Evolutionary conservation across 2,888 invertebrate species (phyloP), one percentile per base, ranked within the genome.

Genomic region (Eupsilia transversa): DNA sequence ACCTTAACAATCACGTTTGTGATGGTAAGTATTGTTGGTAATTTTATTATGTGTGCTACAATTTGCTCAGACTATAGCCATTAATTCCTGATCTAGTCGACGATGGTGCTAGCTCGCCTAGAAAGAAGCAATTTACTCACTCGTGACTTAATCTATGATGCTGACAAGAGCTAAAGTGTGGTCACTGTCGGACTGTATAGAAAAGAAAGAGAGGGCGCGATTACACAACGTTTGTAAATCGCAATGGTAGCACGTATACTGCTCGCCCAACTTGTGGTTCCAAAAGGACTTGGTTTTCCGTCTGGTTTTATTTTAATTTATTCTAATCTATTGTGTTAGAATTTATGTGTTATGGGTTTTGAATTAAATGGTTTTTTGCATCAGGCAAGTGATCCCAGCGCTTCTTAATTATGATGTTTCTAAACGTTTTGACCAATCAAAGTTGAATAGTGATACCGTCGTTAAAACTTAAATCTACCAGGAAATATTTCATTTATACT

Each of bases 1-100:
- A 97, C 80, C 85, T 94, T 4, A 89, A 92, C 10, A 97, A 96
- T 70, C 91, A 95, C 79, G 96, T 94, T 61, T 97, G 97, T 89
- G 97, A 96, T 87, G 96, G 96, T 96, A 87, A 20, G 65, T 65
- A 52, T 56, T 20, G 9, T 56, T 30, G 9, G 9, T 30, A 27
- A 52, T n/a, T n/a, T n/a, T n/a, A n/a, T n/a, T 10, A 52, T 10
- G 27, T 20, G 27, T 12, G 27, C 2, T 54, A 30, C 17, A 3
- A 30, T 30, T 56, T 20, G 30, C 6, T 27, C 54, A 27, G 6
- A 27, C 27, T 27, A 14, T 54, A 27, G 27, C 5, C 27, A 54
- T 54, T 23, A 5, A 27, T 27, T 17, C 54, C 27, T 27, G 12
- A 52, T 52, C n/a, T n/a, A n/a, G n/a, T 52, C 10, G n/a, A 27